Evolutionary conservation across 1,140 invertebrate species (phyloP).

Genomic region (Caenorhabditis tropicalis): DNA sequence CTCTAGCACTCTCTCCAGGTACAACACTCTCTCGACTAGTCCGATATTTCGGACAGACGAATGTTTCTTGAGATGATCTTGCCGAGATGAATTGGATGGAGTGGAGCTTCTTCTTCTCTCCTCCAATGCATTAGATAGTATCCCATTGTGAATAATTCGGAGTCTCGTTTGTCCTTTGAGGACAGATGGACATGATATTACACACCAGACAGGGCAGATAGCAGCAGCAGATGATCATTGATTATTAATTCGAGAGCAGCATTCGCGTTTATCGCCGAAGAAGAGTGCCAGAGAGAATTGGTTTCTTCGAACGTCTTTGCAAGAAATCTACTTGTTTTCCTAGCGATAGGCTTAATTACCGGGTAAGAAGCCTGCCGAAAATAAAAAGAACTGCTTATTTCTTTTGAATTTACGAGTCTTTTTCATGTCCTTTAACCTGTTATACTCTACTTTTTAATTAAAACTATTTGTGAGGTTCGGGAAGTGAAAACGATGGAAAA

Average conservation of each 20-base stretch:
- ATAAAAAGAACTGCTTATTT: no score
- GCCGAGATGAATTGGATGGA: background rate
- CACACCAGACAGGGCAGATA: background rate
- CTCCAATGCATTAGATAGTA: slow-evolving; percentile 23
- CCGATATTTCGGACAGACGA: background rate
- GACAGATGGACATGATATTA: background rate
- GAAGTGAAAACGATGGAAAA: no score
- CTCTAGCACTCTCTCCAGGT: background rate
- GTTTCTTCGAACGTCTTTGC: no score
- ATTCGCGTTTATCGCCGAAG: no score
- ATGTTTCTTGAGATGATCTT: background rate
- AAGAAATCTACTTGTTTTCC: no score
- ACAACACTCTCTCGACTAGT: background rate
- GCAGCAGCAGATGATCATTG: background rate
- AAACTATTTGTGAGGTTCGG: no score
- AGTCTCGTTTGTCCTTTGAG: background rate
- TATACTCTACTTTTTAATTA: no score
- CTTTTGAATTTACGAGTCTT: no score
- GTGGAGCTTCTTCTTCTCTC: background rate
- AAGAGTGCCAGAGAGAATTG: no score
- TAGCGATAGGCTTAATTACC: no score
- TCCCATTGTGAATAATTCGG: background rate
- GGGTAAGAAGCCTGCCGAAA: no score
- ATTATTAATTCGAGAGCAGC: background rate
- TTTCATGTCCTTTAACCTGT: no score